A percentile compares a stretch with the other conserved stretches of the same genome.
Evolutionary conservation across 2,113 vertebrate species (phyloP).

Genomic region (Leucopternis melanops): DNA sequence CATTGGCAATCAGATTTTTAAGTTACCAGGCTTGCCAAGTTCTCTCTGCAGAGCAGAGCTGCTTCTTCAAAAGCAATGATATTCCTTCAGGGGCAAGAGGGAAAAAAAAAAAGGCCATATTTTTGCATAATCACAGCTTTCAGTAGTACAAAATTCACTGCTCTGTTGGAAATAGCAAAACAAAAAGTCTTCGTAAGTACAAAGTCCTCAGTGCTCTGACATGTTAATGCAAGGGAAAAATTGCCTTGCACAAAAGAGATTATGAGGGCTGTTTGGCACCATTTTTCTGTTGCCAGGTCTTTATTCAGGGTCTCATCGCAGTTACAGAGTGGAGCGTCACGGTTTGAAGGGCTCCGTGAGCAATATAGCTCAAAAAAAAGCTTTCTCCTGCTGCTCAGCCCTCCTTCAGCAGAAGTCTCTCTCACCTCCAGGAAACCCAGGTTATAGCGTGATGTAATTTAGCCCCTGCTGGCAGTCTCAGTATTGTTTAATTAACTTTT

Average conservation of each 20-base stretch:
- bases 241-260: neutral
- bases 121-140: slow-evolving; percentile 45
- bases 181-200: neutral
- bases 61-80: neutral
- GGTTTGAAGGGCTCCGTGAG: neutral
- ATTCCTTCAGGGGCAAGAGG: neutral
- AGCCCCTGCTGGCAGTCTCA: neutral
- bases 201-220: neutral
- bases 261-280: neutral
- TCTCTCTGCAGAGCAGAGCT: neutral
- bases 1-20: neutral
- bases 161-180: slow-evolving; percentile 2
- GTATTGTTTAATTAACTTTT: neutral
- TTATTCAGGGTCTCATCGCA: neutral
- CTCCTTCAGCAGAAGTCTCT: neutral
- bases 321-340: rapidly evolving
- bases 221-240: neutral
- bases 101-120: neutral
- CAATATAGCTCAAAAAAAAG: neutral
- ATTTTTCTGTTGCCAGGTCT: neutral
- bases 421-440: neutral
- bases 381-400: neutral
- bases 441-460: neutral
- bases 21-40: neutral
- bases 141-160: neutral